These are phyloP conservation scores for Eremobia ochroleuca DNA, from an alignment of 2,888 invertebrate species.

Conservation along the genomic window DNA sequence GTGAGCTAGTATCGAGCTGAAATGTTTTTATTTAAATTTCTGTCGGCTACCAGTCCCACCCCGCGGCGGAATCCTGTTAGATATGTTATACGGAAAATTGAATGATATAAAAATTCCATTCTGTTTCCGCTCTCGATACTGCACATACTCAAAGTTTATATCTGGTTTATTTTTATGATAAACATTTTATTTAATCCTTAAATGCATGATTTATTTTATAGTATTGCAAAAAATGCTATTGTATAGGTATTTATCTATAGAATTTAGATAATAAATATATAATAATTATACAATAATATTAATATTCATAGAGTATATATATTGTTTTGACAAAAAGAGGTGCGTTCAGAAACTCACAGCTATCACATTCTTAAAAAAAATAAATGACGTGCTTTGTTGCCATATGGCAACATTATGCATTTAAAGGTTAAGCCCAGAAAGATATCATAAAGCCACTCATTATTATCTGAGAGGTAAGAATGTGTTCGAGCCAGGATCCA, in stretches of 20 bases:
- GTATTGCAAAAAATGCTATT: too few relatives aligned
- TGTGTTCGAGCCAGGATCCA: neutral
- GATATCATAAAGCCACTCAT: neutral
- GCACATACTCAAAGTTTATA: neutral
- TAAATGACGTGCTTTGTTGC: too few relatives aligned
- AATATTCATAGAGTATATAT: too few relatives aligned
- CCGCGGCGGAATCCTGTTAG: slow-evolving; percentile 38
- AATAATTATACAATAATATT: too few relatives aligned
- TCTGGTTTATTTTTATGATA: neutral
- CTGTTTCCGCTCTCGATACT: neutral
- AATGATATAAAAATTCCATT: slow-evolving; percentile 37
- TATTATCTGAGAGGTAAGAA: neutral
- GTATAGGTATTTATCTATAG: too few relatives aligned
- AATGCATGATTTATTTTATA: too few relatives aligned
- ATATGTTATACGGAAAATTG: slow-evolving; percentile 35
- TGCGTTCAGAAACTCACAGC: too few relatives aligned
- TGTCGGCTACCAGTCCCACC: slow-evolving; percentile 10
- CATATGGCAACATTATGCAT: too few relatives aligned
- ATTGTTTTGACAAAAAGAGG: too few relatives aligned
- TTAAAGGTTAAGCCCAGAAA: too few relatives aligned
- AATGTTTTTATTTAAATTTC: slow-evolving; percentile 42
- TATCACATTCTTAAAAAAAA: too few relatives aligned
- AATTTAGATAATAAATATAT: too few relatives aligned
- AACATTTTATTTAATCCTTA: neutral
- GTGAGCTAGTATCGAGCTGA: neutral